A percentile compares a stretch with the other conserved stretches of the same genome.
Conservation (phyloP, 2,888 invertebrate genomes). For the Copidosoma aretas region DNA sequence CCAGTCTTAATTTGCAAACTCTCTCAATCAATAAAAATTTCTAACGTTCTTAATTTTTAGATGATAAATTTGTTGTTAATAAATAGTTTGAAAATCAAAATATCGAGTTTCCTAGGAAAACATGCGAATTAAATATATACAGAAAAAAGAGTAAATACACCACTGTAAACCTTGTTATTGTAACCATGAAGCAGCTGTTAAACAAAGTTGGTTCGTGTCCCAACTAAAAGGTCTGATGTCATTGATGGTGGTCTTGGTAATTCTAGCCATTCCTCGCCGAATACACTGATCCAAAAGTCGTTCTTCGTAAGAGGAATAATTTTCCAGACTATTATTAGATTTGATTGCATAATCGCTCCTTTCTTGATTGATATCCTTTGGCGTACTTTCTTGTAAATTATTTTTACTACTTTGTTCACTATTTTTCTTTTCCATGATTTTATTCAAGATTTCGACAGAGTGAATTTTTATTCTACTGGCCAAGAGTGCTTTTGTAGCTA, state of each 20-base stretch:
- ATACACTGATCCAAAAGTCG: constrained; percentile 38
- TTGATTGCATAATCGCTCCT: not conserved
- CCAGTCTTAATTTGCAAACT: not conserved
- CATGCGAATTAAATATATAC: not conserved
- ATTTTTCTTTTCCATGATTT: not conserved
- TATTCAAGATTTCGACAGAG: constrained; percentile 5
- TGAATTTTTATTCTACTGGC: constrained; percentile 21
- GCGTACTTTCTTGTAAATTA: constrained; percentile 2
- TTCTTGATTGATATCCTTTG: constrained; percentile 10
- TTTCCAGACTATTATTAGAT: not conserved
- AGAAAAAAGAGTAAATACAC: not conserved
- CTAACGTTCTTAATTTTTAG: not conserved
- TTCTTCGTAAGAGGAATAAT: constrained; percentile 35
- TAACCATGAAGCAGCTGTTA: constrained; percentile 26
- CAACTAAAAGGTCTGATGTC: constrained; percentile 38
- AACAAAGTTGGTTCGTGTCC: constrained; percentile 37
- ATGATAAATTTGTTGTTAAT: no score
- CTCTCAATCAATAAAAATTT: not conserved
- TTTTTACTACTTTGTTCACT: not conserved
- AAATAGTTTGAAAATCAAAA: no score
- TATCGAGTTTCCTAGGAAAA: no score
- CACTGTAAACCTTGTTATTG: constrained; percentile 10
- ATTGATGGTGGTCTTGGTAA: constrained; percentile 31
- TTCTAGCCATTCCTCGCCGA: constrained; percentile 36
- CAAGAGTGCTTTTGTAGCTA: constrained; percentile 25